Conservation (phyloP, 2,797 vertebrate genomes). For the Tympanoctomys barrerae region DNA sequence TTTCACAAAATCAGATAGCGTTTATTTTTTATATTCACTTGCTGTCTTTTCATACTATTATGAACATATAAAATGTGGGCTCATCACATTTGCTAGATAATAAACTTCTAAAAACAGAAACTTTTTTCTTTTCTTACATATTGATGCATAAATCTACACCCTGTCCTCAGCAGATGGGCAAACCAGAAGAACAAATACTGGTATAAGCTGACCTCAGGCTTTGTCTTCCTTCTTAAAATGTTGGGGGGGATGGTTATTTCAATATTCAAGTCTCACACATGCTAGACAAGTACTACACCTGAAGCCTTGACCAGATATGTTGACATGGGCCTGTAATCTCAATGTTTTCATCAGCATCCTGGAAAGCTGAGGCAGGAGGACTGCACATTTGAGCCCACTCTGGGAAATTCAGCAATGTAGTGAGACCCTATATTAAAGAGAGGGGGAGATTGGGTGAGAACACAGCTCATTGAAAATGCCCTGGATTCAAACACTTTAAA, state of each 20-base stretch:
- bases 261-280: not conserved
- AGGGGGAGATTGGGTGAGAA: not conserved
- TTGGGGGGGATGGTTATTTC: not conserved
- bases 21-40: slow-evolving; percentile 20
- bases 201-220: not conserved
- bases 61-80: not conserved
- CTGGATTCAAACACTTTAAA: not conserved
- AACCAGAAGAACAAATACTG: not conserved
- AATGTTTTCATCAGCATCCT: not conserved
- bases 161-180: not conserved
- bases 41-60: not conserved
- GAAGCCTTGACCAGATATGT: not conserved
- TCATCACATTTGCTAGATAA: not conserved
- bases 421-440: not conserved
- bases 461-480: not conserved
- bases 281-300: not conserved
- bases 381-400: not conserved
- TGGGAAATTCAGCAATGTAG: not conserved
- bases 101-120: not conserved
- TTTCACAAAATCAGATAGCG: not conserved
- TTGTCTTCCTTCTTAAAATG: slow-evolving; percentile 4
- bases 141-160: not conserved
- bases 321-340: too few relatives aligned
- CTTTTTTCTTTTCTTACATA: not conserved
- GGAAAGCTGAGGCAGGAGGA: not conserved